Evolutionary conservation across 2,888 invertebrate genomes (phyloP).

Genomic region (Lasioglossum malachurum): DNA sequence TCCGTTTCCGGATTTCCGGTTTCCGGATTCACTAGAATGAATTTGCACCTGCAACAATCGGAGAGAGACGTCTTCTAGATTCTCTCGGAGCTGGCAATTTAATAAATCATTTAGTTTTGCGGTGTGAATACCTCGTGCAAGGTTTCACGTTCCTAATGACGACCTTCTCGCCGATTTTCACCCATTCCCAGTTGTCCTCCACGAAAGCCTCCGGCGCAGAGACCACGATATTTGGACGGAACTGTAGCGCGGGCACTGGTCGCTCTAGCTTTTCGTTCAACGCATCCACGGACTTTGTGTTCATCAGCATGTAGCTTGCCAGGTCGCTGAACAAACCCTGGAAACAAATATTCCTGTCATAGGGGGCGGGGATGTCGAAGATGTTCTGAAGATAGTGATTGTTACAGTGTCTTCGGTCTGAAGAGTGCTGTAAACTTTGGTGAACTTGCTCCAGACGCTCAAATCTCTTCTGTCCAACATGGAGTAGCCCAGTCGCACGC

Average conservation of each 20-base stretch:
- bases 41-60: constrained; percentile 81
- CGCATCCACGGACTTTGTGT: constrained; percentile 86
- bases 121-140: constrained; percentile 85
- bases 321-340: constrained; percentile 86
- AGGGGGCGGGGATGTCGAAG: too few species aligned
- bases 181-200: constrained; percentile 87
- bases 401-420: constrained; percentile 78
- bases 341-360: constrained; percentile 34
- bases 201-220: constrained; percentile 84
- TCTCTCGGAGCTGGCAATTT: not conserved
- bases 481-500: constrained; percentile 75
- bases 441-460: constrained; percentile 72
- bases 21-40: constrained; percentile 85
- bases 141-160: constrained; percentile 86
- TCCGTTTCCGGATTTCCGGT: constrained; percentile 84
- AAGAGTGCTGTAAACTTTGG: constrained; percentile 73
- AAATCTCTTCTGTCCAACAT: constrained; percentile 57
- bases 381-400: not conserved
- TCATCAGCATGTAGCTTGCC: constrained; percentile 86
- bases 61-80: not conserved
- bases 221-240: constrained; percentile 87
- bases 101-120: not conserved
- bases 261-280: constrained; percentile 85
- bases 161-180: constrained; percentile 86
- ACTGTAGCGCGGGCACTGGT: constrained; percentile 85